Percentiles rank a stretch among this genome's conserved stretches.
These are phyloP conservation scores for Enteromius radiatus DNA, from an alignment of 2,797 vertebrate species.

Conservation along the genomic window DNA sequence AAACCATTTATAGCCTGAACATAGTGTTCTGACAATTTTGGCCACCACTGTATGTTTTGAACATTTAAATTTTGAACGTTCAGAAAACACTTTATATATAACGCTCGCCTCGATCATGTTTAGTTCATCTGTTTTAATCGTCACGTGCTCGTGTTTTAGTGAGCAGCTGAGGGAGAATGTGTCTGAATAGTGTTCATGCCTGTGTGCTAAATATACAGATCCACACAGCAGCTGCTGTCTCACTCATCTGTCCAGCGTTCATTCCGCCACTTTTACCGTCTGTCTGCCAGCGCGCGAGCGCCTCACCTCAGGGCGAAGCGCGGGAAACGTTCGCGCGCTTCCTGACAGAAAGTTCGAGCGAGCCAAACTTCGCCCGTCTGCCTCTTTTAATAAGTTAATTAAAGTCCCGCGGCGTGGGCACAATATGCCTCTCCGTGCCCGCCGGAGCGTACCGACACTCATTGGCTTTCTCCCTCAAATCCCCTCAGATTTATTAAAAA, in stretches of 20 bases:
- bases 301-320: neutral
- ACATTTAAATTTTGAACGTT: too few relatives aligned
- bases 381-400: slow-evolving; percentile 57
- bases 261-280: neutral
- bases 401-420: slow-evolving; percentile 64
- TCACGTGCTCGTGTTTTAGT: neutral
- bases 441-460: slow-evolving; percentile 72
- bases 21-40: too few relatives aligned
- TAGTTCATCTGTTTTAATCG: neutral
- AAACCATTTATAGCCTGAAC: too few relatives aligned
- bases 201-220: slow-evolving; percentile 72
- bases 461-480: slow-evolving; percentile 68
- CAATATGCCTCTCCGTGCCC: slow-evolving; percentile 51
- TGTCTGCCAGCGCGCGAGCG: neutral
- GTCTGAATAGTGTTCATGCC: slow-evolving; percentile 53
- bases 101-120: neutral
- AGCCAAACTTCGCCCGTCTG: slow-evolving; percentile 42
- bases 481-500: slow-evolving; percentile 76
- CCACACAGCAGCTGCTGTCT: slow-evolving; percentile 66
- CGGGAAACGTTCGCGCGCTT: neutral
- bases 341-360: slow-evolving; percentile 40
- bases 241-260: slow-evolving; percentile 5
- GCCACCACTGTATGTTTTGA: too few relatives aligned
- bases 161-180: slow-evolving; percentile 54
- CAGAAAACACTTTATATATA: too few relatives aligned